These are phyloP conservation scores for Psilanteris sp. DNA, from an alignment of 1,140 invertebrate species.

Conservation along the genomic window DNA sequence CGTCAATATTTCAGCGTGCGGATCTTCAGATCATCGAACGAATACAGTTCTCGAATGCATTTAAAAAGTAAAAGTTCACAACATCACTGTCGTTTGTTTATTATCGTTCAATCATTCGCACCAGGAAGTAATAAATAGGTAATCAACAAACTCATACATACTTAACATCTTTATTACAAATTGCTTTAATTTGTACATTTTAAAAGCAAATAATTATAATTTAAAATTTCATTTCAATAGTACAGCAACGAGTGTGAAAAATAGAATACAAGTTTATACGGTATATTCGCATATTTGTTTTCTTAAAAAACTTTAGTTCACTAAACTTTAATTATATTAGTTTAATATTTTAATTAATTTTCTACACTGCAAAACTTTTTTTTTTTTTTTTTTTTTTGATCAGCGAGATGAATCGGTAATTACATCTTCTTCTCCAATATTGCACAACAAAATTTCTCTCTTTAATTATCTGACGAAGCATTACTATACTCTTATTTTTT, in stretches of 20 bases:
- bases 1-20: slow-evolving; percentile 22
- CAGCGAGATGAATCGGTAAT: slow-evolving; percentile 20
- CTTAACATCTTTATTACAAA: too few relatives aligned
- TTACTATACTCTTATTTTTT: slow-evolving; percentile 13
- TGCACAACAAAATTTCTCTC: slow-evolving; percentile 47
- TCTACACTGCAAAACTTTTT: slow-evolving; percentile 14
- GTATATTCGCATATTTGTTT: too few relatives aligned
- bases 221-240: too few relatives aligned
- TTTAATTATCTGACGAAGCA: slow-evolving; percentile 15
- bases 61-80: slow-evolving; percentile 50
- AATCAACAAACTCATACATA: too few relatives aligned
- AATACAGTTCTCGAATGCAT: slow-evolving; percentile 27
- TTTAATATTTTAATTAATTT: slow-evolving; percentile 8
- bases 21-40: slow-evolving; percentile 31
- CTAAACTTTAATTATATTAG: neutral
- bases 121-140: too few relatives aligned
- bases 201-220: too few relatives aligned
- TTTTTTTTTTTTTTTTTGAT: neutral
- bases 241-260: too few relatives aligned
- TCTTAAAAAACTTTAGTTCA: too few relatives aligned
- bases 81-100: slow-evolving; percentile 2
- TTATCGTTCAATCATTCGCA: too few relatives aligned
- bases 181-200: too few relatives aligned
- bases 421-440: slow-evolving; percentile 48
- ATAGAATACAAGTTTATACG: too few relatives aligned